A percentile compares a stretch with the other conserved stretches of the same genome.
Evolutionary conservation across 1,140 invertebrate genomes (phyloP).

Genomic region (Sycophila sp.): DNA sequence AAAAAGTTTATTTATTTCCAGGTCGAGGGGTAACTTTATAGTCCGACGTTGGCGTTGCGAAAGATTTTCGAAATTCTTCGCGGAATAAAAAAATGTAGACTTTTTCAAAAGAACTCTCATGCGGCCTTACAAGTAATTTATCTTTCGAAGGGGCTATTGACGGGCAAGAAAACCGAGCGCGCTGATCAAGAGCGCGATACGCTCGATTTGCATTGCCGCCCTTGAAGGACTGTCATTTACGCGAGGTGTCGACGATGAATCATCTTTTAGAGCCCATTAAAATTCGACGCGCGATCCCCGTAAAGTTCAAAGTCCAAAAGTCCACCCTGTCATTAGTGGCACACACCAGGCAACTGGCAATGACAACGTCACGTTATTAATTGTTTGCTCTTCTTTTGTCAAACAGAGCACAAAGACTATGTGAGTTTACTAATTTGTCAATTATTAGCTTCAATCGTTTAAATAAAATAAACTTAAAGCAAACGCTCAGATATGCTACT

Average conservation of each 20-base stretch:
- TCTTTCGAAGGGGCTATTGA: slow-evolving; percentile 15
- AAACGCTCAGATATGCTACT: too few relatives aligned
- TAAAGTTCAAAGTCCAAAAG: slow-evolving; percentile 36
- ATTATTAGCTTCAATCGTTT: too few relatives aligned
- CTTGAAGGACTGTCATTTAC: slow-evolving; percentile 33
- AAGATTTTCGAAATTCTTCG: too few relatives aligned
- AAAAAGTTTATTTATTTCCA: not conserved
- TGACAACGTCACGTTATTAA: slow-evolving; percentile 35
- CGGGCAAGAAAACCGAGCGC: slow-evolving; percentile 5
- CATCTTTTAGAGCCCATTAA: slow-evolving; percentile 39
- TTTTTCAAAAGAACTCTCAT: too few relatives aligned
- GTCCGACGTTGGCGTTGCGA: too few relatives aligned
- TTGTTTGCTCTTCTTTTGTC: slow-evolving; percentile 22
- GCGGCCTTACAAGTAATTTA: slow-evolving; percentile 7
- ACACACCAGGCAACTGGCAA: slow-evolving; percentile 22
- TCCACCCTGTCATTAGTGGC: slow-evolving; percentile 35
- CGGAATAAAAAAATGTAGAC: too few relatives aligned
- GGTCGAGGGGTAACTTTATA: too few relatives aligned
- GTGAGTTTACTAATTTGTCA: too few relatives aligned
- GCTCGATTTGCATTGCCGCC: slow-evolving; percentile 29
- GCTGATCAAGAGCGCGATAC: slow-evolving; percentile 3
- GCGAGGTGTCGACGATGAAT: slow-evolving; percentile 28
- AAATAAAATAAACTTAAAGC: too few relatives aligned
- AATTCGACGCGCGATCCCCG: slow-evolving; percentile 32
- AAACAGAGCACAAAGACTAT: too few relatives aligned